Evolutionary conservation across 2,888 invertebrate genomes (phyloP).

Genomic region (Volucella inanis): DNA sequence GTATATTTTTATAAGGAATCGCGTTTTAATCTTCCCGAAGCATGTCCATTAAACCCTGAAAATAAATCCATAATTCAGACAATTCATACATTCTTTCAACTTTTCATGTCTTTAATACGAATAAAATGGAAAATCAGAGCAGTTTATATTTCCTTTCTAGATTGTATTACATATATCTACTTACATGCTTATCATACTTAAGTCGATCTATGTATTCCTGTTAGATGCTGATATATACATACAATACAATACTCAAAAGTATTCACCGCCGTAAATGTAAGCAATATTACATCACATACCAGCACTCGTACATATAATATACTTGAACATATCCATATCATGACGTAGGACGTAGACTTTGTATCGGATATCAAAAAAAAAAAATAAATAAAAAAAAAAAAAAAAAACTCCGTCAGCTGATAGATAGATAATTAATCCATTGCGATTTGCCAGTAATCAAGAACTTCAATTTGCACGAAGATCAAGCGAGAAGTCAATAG

Average conservation of each 20-base stretch:
- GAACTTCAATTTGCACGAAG: slow-evolving; percentile 34
- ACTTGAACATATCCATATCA: background rate
- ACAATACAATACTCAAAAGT: background rate
- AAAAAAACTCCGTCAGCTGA: slow-evolving; percentile 45
- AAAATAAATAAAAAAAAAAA: slow-evolving; percentile 54
- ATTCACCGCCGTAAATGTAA: slow-evolving; percentile 33
- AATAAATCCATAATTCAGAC: too few species aligned
- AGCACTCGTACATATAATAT: too few species aligned
- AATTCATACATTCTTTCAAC: too few species aligned
- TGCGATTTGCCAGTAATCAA: slow-evolving; percentile 29
- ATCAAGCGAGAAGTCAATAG: slow-evolving; percentile 41
- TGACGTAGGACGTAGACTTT: slow-evolving; percentile 17
- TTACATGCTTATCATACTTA: slow-evolving; percentile 1
- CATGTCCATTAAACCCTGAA: too few species aligned
- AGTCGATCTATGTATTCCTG: background rate
- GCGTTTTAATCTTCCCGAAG: too few species aligned
- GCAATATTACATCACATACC: slow-evolving; percentile 33
- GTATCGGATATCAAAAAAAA: slow-evolving; percentile 51
- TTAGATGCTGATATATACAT: background rate
- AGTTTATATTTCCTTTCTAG: background rate
- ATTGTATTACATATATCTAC: slow-evolving; percentile 1
- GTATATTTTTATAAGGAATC: too few species aligned
- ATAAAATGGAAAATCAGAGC: too few species aligned
- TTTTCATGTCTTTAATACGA: too few species aligned
- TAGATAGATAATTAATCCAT: slow-evolving; percentile 43